Conservation (phyloP, 2,113 vertebrate species). For the Psittacus erithacus region DNA sequence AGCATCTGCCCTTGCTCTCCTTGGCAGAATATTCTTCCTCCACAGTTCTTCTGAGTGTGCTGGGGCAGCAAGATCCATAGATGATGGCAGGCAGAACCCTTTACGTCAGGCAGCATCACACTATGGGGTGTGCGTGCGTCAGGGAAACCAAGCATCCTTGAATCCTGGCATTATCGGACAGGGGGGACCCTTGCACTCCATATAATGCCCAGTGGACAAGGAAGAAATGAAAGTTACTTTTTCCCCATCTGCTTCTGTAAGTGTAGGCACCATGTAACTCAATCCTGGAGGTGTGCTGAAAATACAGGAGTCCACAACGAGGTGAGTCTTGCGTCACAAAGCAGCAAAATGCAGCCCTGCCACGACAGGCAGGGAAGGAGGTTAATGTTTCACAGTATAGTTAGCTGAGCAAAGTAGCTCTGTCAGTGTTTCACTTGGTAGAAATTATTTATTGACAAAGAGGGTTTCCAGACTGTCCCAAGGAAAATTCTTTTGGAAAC, state of each 20-base stretch:
- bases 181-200: not conserved
- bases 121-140: rapidly evolving
- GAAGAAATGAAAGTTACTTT: not conserved
- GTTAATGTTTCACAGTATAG: slow-evolving; percentile 21
- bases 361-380: not conserved
- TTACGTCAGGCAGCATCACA: not conserved
- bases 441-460: slow-evolving; percentile 51
- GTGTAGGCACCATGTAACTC: not conserved
- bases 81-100: not conserved
- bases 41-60: not conserved
- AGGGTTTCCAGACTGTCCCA: slow-evolving; percentile 1
- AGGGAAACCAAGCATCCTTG: not conserved
- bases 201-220: not conserved
- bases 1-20: not conserved
- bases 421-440: slow-evolving; percentile 39
- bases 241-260: not conserved
- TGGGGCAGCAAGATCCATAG: not conserved
- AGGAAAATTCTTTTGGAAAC: slow-evolving; percentile 16
- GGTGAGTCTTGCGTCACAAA: not conserved
- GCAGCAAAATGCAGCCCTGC: not conserved
- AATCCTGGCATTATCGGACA: not conserved
- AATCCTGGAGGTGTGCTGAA: not conserved
- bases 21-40: not conserved
- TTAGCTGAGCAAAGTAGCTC: not conserved
- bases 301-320: not conserved